A percentile compares a stretch with the other conserved stretches of the same genome.
Evolutionary conservation across 2,797 vertebrate species (phyloP).

Genomic region (Gambelia wislizenii): DNA sequence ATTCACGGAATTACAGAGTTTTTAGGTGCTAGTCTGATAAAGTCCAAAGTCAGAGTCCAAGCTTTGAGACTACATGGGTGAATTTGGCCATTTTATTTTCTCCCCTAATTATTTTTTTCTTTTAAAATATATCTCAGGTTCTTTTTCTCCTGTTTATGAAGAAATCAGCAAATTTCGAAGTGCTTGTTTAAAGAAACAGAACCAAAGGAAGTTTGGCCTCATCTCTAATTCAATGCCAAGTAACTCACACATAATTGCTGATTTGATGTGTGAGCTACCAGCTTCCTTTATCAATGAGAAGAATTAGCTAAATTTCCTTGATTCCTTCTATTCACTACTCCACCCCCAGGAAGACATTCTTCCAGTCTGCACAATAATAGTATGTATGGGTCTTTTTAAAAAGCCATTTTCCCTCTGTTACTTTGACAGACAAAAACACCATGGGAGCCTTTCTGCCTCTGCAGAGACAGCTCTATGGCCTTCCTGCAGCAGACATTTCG

Average conservation of each 20-base stretch:
- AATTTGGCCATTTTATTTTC: not conserved
- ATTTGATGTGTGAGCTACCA: conserved; percentile 25
- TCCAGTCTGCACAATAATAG: not conserved
- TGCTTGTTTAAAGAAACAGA: not conserved
- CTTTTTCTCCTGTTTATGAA: not conserved
- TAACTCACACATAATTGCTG: conserved; percentile 41
- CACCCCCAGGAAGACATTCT: not conserved
- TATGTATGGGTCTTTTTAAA: conserved; percentile 18
- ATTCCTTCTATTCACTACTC: not conserved
- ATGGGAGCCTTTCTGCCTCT: conserved; percentile 33
- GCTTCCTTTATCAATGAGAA: conserved; percentile 10
- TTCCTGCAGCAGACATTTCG: conserved; percentile 39
- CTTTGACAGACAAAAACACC: conserved; percentile 57
- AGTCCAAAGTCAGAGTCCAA: not conserved
- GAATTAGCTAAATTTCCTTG: not conserved
- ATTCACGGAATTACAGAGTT: too few species aligned
- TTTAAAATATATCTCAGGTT: not conserved
- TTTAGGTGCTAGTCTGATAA: too few species aligned
- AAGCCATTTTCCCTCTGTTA: conserved; percentile 44
- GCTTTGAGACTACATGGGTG: not conserved
- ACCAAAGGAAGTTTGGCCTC: not conserved
- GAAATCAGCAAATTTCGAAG: not conserved
- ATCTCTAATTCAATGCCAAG: not conserved
- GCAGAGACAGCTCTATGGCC: conserved; percentile 32
- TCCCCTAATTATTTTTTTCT: not conserved